phyloP scores from a whole-genome alignment of 2,113 vertebrate species.

The Pseudonaja textilis region DNA sequence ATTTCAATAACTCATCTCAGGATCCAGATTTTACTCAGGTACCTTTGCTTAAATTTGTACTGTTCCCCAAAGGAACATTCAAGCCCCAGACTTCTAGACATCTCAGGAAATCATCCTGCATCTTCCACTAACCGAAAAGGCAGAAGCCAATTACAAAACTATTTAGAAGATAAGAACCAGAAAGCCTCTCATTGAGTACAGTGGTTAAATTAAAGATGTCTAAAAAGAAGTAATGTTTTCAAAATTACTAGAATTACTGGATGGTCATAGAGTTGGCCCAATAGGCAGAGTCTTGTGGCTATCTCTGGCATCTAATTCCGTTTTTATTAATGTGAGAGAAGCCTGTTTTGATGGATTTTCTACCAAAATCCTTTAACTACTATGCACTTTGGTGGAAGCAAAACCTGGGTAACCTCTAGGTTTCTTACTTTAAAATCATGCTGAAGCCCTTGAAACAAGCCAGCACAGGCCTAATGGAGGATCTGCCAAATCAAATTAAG shows the following conservation, averaged over 20 bases:
- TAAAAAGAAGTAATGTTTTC: neutral
- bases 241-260: neutral
- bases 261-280: neutral
- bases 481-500: neutral
- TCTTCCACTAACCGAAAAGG: neutral
- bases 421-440: neutral
- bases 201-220: neutral
- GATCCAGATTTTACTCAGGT: slow-evolving; percentile 94
- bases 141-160: neutral
- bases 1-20: slow-evolving; percentile 82
- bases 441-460: neutral
- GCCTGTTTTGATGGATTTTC: neutral
- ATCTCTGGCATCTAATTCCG: neutral
- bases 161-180: neutral
- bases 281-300: neutral
- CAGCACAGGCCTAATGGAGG: neutral
- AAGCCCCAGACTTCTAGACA: neutral
- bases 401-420: neutral
- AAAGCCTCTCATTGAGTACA: neutral
- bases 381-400: neutral
- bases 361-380: neutral
- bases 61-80: neutral
- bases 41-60: neutral
- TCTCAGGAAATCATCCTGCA: neutral
- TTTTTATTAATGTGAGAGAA: neutral